A percentile compares a stretch with the other conserved stretches of the same genome.
These are phyloP conservation scores for Pelobates cultripes DNA, from an alignment of 2,797 vertebrate species.

Conservation along the genomic window DNA sequence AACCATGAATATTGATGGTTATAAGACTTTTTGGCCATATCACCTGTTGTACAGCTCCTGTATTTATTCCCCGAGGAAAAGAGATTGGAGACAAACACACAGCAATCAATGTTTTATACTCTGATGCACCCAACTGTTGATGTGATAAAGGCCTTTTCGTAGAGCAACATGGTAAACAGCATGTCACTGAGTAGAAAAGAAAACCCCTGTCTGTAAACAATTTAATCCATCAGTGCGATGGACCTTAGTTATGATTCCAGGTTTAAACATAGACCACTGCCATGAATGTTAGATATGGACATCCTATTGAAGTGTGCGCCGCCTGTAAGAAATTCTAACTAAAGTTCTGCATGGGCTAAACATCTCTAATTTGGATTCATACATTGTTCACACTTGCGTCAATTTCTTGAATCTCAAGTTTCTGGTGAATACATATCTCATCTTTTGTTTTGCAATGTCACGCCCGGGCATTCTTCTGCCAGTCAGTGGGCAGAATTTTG, in stretches of 20 bases:
- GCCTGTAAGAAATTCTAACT: not conserved
- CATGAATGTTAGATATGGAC: not conserved
- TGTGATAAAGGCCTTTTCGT: not conserved
- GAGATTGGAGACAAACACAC: slow-evolving; percentile 12
- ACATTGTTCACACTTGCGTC: not conserved
- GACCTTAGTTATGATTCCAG: not conserved
- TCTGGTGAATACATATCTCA: not conserved
- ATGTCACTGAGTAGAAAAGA: not conserved
- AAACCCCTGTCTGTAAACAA: not conserved
- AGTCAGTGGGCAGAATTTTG: slow-evolving; percentile 78
- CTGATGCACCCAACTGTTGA: not conserved
- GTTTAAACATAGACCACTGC: not conserved
- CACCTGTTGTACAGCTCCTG: not conserved
- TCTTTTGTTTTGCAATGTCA: slow-evolving; percentile 64
- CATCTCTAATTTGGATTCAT: not conserved
- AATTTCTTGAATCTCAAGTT: not conserved
- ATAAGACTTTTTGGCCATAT: not conserved
- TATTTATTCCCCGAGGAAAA: not conserved
- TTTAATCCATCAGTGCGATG: not conserved
- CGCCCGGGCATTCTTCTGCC: slow-evolving; percentile 68
- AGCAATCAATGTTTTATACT: slow-evolving; percentile 14
- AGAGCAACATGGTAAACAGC: not conserved
- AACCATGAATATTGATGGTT: not conserved
- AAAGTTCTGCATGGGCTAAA: slow-evolving; percentile 16
- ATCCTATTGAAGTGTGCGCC: not conserved